Evolutionary conservation across 2,113 vertebrate genomes (phyloP), one percentile per base, ranked within the genome.

Genomic region (Sakesphorus luctuosus): DNA sequence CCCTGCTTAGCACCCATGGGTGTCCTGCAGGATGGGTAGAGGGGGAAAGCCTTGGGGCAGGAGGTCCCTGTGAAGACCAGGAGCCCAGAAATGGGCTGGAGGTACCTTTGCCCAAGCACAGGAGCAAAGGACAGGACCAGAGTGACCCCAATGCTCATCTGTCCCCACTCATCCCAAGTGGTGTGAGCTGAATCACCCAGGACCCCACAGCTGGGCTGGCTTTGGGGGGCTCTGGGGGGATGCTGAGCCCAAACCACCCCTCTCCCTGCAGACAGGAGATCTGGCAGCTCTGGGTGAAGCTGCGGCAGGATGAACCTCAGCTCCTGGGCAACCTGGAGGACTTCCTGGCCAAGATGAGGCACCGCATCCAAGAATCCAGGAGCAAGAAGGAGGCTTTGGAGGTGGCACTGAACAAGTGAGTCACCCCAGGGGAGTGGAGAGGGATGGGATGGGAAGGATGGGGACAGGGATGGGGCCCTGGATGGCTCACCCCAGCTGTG

Each of bases 211-310:
- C 47, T 9, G 7, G 24, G n/a, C 55, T 0, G 1, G 6, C 12
- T 56, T 17, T 4, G 49, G 59, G 28, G n/a, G 43, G 2, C 1
- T 9, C 7, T 28, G 26, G 18, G 36, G 25, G 10, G 25, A 4
- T 55, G 44, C 29, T 63, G 16, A 29, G 9, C 31, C 31, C 19
- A 13, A n/a, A 17, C 16, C 20, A 6, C 35, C 36, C 6, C 47
- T 36, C 8, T 73, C 71, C 43, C 28, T 44, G 68, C 82, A 98
- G 98, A 31, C 88, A 97, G 8, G 98, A 98, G 94, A 85, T 98
- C 68, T 98, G 98, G 98, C 96, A 97, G 81, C 97, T 98, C 6
- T 98, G 98, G 98, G n/a, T 79, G 66, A 97, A 96, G 50, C 97
- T 98, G 49, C 81, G 89, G 49, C 94, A 97, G 47, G 97, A 98